Conservation (phyloP, 2,113 vertebrate genomes). For the Aldabrachelys gigantea region DNA sequence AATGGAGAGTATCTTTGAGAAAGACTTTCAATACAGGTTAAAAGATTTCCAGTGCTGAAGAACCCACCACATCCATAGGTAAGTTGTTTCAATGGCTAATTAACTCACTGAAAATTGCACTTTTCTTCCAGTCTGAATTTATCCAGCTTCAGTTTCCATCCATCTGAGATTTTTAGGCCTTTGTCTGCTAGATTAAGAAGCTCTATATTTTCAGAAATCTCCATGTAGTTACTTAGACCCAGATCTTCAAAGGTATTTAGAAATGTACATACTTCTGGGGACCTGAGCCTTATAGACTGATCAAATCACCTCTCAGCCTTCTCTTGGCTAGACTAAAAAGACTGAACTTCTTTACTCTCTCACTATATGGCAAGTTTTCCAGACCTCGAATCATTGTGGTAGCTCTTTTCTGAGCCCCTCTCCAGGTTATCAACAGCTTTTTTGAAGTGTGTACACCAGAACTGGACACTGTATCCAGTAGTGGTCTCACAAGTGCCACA, state of each 20-base stretch:
- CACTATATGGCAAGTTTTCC: neutral
- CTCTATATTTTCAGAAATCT: neutral
- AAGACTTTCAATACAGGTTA: neutral
- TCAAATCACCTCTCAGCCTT: neutral
- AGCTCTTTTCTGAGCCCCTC: neutral
- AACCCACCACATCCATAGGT: constrained; percentile 13
- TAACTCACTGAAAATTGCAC: constrained; percentile 4
- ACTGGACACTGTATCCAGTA: neutral
- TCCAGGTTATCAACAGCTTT: neutral
- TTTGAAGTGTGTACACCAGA: neutral
- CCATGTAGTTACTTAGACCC: neutral
- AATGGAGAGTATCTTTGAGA: neutral
- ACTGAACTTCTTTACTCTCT: neutral
- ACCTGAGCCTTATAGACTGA: neutral
- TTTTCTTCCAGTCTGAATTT: neutral
- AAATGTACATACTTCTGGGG: neutral
- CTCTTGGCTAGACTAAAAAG: constrained; percentile 5
- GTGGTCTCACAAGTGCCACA: neutral
- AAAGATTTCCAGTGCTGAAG: neutral
- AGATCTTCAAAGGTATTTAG: neutral
- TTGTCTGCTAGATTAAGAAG: neutral
- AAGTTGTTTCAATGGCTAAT: neutral
- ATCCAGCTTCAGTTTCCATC: neutral
- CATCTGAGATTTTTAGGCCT: neutral
- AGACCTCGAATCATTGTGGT: neutral